These are phyloP conservation scores for Drosophila lacertosa DNA, from an alignment of 1,140 invertebrate species.

Conservation along the genomic window DNA sequence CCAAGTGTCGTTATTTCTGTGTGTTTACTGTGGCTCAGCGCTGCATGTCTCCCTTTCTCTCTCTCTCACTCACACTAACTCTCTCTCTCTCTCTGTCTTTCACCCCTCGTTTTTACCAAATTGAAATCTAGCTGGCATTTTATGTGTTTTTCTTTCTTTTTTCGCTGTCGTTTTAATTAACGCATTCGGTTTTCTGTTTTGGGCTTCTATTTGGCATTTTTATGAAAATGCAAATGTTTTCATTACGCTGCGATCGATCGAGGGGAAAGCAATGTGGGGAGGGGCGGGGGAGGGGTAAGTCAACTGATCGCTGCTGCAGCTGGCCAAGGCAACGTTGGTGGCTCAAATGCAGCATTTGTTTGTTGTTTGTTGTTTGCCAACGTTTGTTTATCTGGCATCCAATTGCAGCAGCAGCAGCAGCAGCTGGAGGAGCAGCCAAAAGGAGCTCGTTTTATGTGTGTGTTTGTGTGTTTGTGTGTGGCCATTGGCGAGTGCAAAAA, in stretches of 20 bases:
- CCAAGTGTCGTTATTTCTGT: no score
- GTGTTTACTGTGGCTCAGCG: no score
- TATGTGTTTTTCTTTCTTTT: constrained; percentile 56
- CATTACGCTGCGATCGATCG: constrained; percentile 52
- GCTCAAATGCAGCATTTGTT: constrained; percentile 27
- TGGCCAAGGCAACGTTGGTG: constrained; percentile 42
- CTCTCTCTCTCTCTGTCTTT: constrained; percentile 7
- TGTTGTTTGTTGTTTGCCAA: constrained; percentile 18
- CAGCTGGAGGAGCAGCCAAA: not conserved
- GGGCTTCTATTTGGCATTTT: constrained; percentile 61
- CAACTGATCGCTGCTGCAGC: constrained; percentile 19
- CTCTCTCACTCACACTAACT: not conserved
- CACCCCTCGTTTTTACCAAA: constrained; percentile 33
- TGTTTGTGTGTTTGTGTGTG: constrained; percentile 42
- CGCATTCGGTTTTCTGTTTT: constrained; percentile 37
- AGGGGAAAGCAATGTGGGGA: not conserved
- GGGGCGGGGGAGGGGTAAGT: not conserved
- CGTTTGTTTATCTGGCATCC: constrained; percentile 45
- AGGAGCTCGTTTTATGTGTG: constrained; percentile 3
- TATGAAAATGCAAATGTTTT: constrained; percentile 81
- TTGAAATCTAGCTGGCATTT: constrained; percentile 77
- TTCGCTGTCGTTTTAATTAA: constrained; percentile 73
- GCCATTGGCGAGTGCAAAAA: constrained; percentile 64
- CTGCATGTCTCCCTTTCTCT: constrained; percentile 1
- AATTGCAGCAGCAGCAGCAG: constrained; percentile 22